Conservation (phyloP, 2,113 vertebrate genomes). For the Burhinus bistriatus region DNA sequence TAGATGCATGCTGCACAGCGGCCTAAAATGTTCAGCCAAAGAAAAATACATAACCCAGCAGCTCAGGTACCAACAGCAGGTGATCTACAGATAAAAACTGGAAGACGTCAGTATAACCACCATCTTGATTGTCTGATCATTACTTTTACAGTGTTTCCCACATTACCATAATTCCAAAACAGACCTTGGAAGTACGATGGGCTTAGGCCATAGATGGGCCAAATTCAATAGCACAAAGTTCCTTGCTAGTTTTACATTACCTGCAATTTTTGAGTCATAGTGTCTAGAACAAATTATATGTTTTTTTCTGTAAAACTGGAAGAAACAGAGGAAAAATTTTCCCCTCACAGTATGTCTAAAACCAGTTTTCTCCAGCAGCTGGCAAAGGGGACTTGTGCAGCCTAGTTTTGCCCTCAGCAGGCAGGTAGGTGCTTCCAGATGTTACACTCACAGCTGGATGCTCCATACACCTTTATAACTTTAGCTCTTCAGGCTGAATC, state of each 20-base stretch:
- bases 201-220: neutral
- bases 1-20: neutral
- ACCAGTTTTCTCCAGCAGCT: neutral
- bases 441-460: neutral
- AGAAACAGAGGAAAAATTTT: neutral
- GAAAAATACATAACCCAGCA: neutral
- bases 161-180: neutral
- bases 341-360: neutral
- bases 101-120: neutral
- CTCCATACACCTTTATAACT: neutral
- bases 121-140: neutral
- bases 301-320: neutral
- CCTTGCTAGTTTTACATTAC: neutral
- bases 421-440: neutral
- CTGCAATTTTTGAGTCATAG: neutral
- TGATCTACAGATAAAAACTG: neutral
- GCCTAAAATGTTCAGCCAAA: neutral
- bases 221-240: neutral
- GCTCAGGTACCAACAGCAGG: neutral
- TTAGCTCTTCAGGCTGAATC: neutral
- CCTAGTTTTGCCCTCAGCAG: neutral
- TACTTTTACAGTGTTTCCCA: neutral
- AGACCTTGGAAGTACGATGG: neutral
- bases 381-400: neutral
- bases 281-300: fast-evolving